Conservation (phyloP, 2,797 vertebrate genomes). For the Poecilia velifera region DNA sequence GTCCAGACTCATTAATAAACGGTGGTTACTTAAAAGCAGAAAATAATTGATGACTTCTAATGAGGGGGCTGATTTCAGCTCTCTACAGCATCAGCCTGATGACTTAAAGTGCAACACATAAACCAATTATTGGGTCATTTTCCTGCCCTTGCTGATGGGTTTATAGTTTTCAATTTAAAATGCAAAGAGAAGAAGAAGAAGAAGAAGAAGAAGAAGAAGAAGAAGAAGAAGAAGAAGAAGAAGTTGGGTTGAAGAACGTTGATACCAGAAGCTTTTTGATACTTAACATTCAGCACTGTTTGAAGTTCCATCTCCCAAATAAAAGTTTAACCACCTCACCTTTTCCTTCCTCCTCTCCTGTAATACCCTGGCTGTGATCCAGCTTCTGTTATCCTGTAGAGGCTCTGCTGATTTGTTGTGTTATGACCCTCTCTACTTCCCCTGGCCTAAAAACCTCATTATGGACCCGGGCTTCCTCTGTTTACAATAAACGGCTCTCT, state of each 20-base stretch:
- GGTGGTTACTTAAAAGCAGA: slow-evolving; percentile 43
- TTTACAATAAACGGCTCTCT: slow-evolving; percentile 45
- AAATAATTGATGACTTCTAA: slow-evolving; percentile 49
- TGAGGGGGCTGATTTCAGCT: slow-evolving; percentile 28
- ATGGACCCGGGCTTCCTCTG: slow-evolving; percentile 40
- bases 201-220: no score
- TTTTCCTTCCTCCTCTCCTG: background rate
- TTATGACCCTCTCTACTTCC: slow-evolving; percentile 61
- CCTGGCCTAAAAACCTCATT: slow-evolving; percentile 56
- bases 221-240: background rate
- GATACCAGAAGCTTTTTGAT: background rate
- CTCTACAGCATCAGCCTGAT: slow-evolving; percentile 27
- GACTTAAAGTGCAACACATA: slow-evolving; percentile 47
- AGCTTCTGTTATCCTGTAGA: slow-evolving; percentile 20
- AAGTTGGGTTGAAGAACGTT: slow-evolving; percentile 11
- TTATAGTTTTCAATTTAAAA: slow-evolving; percentile 12
- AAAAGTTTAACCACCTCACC: slow-evolving; percentile 17
- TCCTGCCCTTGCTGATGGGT: slow-evolving; percentile 22
- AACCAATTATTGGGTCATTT: slow-evolving; percentile 47
- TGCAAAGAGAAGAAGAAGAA: background rate
- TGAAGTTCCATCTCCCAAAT: slow-evolving; percentile 5
- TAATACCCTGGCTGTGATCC: slow-evolving; percentile 21
- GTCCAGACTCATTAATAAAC: slow-evolving; percentile 45
- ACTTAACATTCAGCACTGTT: slow-evolving; percentile 6
- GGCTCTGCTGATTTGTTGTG: slow-evolving; percentile 44